Base-by-base conservation (phyloP, 2,888 invertebrate species). In the Acanthosepion pharaonis region DNA sequence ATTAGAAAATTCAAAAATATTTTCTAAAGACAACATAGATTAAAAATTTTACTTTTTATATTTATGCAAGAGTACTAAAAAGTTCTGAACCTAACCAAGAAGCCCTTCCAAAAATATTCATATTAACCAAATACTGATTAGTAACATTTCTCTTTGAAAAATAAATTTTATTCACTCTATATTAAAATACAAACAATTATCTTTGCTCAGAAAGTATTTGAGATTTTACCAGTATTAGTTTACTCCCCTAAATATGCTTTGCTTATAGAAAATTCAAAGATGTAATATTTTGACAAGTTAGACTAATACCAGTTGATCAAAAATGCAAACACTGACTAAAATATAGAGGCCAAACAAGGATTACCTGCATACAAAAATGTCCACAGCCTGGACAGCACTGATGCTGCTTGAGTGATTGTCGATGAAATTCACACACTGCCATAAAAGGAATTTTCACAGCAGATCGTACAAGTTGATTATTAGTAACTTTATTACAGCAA, bases 321-420 rank as follows among this genome's bases (percentile, higher is more conserved):
- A 2, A 42, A 42, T 42, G 42, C 42, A 55, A 55, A 20, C 1
- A 5, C 4, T 59, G 20, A 59, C 23, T 5, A 55, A 18, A 23
- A 59, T 23, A 23, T 23, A 5, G 78, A 15, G 33, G 33, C 33
- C 33, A 33, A 33, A 33, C 33, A 1, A 33, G 5, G 94, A 94
- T 95, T 95, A 97, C 98, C 98, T 99, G 99, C 15, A 99, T 98
- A 97, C 99, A 99, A 97, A 99, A 99, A 94, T 99, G 98, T 15
- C 99, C 98, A 97, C 99, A 99, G 1, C 98, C 98, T 0, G 99
- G 98, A 97, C 99, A 99, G 97, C 99, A 99, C 97, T 99, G 98
- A 97, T 99, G 99, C 91, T 98, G 97, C 28, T 98, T 97, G 95
- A 99, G 97, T 95, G 99, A 98, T 96, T 98, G 98, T 95, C 98